Conservation (phyloP, 2,797 vertebrate genomes). For the Furcifer pardalis region DNA sequence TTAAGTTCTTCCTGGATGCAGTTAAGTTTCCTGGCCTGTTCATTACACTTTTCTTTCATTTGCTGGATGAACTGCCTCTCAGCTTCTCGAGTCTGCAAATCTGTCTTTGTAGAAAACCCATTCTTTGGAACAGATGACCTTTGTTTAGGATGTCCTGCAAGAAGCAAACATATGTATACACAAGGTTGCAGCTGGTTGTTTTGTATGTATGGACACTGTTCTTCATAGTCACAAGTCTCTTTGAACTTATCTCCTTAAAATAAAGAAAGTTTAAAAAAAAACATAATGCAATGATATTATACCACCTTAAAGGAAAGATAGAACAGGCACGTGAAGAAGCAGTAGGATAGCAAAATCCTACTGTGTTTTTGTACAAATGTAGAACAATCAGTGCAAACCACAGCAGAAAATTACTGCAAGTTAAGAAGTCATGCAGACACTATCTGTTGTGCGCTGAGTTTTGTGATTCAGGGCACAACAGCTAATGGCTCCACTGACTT, state of each 20-base stretch:
- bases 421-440: too few species aligned
- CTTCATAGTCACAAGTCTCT: neutral
- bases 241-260: neutral
- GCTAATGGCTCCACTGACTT: too few species aligned
- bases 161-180: constrained; percentile 32
- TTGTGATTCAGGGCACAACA: too few species aligned
- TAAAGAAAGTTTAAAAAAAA: neutral
- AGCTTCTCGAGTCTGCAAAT: constrained; percentile 72
- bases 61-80: constrained; percentile 82
- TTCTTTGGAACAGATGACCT: constrained; percentile 70
- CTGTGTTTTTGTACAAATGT: too few species aligned
- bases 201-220: neutral
- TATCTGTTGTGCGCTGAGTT: too few species aligned
- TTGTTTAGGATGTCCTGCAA: constrained; percentile 79
- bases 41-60: constrained; percentile 85
- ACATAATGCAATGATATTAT: neutral
- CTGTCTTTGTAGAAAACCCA: constrained; percentile 74
- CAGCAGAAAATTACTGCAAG: too few species aligned
- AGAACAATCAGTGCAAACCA: too few species aligned
- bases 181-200: neutral
- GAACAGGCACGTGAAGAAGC: neutral
- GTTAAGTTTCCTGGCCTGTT: constrained; percentile 83
- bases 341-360: neutral
- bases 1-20: constrained; percentile 81
- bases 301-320: neutral